Evolutionary conservation across 2,888 invertebrate species (phyloP), one percentile per base, ranked within the genome.

Genomic region (Drosophila putrida): DNA sequence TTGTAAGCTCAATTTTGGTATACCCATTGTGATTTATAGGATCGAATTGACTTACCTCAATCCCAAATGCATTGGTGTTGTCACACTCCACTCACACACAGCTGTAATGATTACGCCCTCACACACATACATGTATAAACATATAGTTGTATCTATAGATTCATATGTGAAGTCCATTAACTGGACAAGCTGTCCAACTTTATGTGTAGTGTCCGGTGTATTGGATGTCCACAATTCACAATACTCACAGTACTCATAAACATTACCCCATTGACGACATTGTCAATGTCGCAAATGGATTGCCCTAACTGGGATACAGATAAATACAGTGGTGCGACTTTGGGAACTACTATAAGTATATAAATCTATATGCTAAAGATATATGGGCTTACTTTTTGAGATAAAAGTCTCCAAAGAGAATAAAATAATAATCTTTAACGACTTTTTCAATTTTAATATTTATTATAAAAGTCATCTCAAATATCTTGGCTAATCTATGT

Each of bases 221-320:
- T 39, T 54, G 31, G 41, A 60, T 60, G 66, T 35, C 27, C 55
- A 49, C 27, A 72, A 57, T 55, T 67, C 62, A 49, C 55, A 73
- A 46, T 57, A 43, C 11, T 67, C 62, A 49, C 55, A 73, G 43
- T 57, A 43, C 11, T 11, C 43, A 9, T 25, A 59, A 54, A 46
- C 61, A 77, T 77, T 77, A 51, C 44, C 61, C 4, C 28, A 71
- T n/a, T n/a, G 63, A 63, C 75, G 68, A 64, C 31, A 75, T 65
- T 75, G 69, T 57, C 57, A 71, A 59, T 66, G 57, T 78, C 60
- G 69, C 59, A 71, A 78, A 75, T 75, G 80, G 61, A 64, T 75
- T 53, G 58, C 31, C 35, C 51, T 20, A n/a, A 20, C 10, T 31
- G 3, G 49, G 25, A 38, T 8, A 38, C 43, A 39, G 4, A 3